Base-by-base conservation (phyloP, 2,113 vertebrate genomes). In the Rissa tridactyla region DNA sequence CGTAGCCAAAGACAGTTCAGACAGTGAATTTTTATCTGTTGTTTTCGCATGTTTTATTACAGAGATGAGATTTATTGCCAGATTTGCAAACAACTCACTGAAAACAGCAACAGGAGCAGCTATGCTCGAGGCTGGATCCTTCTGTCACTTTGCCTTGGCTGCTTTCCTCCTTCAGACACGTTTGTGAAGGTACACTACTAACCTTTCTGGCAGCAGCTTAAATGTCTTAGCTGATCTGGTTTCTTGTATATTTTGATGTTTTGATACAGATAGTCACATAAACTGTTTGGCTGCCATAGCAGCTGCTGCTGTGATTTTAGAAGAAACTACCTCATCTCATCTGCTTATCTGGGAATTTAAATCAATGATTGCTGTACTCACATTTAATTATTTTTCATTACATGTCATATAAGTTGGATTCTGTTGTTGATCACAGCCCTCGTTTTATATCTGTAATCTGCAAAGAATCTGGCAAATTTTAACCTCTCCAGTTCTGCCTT, bases 41-140 rank as follows among this genome's bases (percentile, higher is more conserved):
- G 61, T 19, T 69, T 58, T 61, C 71, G 73, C 29, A 1, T 95
- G 60, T 97, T 92, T 94, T n/a, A 9, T 94, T 97, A 70, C 97
- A 99, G 99, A 94, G 99, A 99, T 91, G 99, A 99, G 96, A 99
- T 99, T 94, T 99, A 99, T 94, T 99, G 99, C 97, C 99, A 99
- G 98, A 99, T 99, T 98, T 99, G 99, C 96, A 99, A 99, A 96
- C 99, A 99, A 94, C 98, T 99, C 68, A 98, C 98, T 6, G 98
- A 98, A 42, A 99, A 99, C 97, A 97, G 88, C 86, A 99, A 98
- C 83, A 98, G 86, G 17, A 99, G 95, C 94, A 99, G 99, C 97
- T 97, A 97, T 81, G 98, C 98, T 73, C 98, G 99, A 34, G 99
- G 99, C 47, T 99, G 99, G 99, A 99, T 99, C 96, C 98, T 99